A percentile compares a stretch with the other conserved stretches of the same genome.
These are phyloP conservation scores for Sceloporus tristichus DNA, from an alignment of 2,113 vertebrate species.

Conservation along the genomic window DNA sequence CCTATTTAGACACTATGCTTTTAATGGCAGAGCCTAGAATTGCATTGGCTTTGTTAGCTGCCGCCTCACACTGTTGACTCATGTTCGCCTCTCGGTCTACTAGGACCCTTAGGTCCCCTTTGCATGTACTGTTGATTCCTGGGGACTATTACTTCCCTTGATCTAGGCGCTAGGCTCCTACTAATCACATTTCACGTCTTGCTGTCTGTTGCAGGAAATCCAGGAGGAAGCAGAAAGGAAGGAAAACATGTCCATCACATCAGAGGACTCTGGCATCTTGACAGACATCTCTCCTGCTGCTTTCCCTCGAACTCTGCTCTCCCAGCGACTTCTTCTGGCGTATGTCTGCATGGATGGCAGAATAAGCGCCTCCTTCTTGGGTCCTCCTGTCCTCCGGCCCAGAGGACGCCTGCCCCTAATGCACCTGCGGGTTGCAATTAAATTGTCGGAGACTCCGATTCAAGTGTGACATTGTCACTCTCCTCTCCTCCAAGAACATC, in stretches of 20 bases:
- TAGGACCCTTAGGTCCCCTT: too few relatives aligned
- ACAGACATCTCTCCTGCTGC: neutral
- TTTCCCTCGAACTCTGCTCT: neutral
- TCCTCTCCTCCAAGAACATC: conserved; percentile 5
- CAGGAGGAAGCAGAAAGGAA: neutral
- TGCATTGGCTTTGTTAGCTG: too few relatives aligned
- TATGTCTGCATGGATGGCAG: neutral
- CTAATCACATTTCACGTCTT: neutral
- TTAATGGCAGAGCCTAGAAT: too few relatives aligned
- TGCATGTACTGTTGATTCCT: too few relatives aligned
- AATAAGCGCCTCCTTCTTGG: neutral
- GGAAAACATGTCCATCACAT: neutral
- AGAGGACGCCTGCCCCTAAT: neutral
- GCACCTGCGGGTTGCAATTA: conserved; percentile 4
- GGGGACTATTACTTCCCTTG: too few relatives aligned
- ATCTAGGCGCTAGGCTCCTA: too few relatives aligned
- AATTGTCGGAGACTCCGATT: conserved; percentile 22
- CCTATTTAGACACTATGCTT: too few relatives aligned
- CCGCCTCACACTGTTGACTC: too few relatives aligned
- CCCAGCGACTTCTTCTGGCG: neutral
- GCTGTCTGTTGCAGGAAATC: conserved; percentile 10
- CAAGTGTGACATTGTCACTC: conserved; percentile 1
- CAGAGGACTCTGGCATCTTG: neutral
- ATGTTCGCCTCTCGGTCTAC: too few relatives aligned
- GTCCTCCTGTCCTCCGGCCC: too few relatives aligned